These are phyloP conservation scores for Hyposoter dolosus DNA, from an alignment of 2,888 invertebrate species.

Conservation along the genomic window DNA sequence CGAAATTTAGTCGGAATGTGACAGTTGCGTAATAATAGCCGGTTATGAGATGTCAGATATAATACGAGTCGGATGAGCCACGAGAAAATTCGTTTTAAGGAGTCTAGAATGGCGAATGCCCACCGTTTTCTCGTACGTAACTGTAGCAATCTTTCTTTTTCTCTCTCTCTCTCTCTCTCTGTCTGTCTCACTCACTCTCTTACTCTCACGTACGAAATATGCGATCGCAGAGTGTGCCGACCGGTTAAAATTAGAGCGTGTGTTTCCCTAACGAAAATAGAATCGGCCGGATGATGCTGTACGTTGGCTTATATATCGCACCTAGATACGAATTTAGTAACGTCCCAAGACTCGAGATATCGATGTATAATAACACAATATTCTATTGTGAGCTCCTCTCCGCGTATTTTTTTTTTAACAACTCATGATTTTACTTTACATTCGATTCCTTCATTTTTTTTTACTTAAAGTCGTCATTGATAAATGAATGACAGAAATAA, in stretches of 20 bases:
- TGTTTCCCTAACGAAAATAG: conserved; percentile 83
- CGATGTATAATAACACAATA: conserved; percentile 61
- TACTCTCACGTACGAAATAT: conserved; percentile 50
- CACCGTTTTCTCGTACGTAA: conserved; percentile 55
- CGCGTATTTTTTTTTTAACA: background rate
- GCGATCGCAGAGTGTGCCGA: conserved; percentile 62
- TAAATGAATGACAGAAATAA: background rate
- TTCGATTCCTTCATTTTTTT: background rate
- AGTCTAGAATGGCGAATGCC: conserved; percentile 41
- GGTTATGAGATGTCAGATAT: conserved; percentile 34
- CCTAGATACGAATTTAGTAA: conserved; percentile 79
- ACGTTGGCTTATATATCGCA: conserved; percentile 71
- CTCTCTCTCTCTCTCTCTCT: conserved; percentile 36
- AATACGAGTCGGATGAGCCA: conserved; percentile 26
- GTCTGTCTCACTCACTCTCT: conserved; percentile 20
- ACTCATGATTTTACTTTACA: background rate
- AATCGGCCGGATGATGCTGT: conserved; percentile 78
- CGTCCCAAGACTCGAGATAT: conserved; percentile 59
- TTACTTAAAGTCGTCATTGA: background rate
- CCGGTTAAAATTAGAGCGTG: conserved; percentile 82
- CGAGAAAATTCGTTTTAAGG: conserved; percentile 42
- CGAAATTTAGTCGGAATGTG: conserved; percentile 7
- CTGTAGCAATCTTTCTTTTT: conserved; percentile 44
- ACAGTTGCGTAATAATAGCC: conserved; percentile 35
- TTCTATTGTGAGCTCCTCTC: background rate